These are phyloP conservation scores for Ictidomys tridecemlineatus DNA, from an alignment of 2,113 vertebrate genomes.

Conservation along the genomic window DNA sequence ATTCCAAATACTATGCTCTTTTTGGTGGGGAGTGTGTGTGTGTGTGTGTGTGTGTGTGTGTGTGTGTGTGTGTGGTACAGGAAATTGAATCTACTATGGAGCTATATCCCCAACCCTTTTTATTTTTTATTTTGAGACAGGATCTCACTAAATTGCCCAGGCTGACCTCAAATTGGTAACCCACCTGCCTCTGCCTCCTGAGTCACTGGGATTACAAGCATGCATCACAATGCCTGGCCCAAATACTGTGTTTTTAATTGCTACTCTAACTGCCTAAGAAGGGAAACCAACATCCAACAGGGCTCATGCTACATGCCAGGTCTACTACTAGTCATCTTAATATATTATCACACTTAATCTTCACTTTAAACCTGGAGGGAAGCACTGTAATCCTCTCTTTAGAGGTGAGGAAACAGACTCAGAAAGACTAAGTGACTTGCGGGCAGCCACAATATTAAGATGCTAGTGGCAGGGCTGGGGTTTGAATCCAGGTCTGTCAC, in stretches of 20 bases:
- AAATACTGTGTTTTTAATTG: neutral
- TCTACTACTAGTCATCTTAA: neutral
- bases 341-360: conserved; percentile 39
- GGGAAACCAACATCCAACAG: conserved; percentile 41
- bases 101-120: neutral
- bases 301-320: neutral
- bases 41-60: too few species aligned
- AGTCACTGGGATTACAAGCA: neutral
- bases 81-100: neutral
- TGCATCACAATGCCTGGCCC: neutral
- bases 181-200: neutral
- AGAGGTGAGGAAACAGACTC: conserved; percentile 20
- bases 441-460: conserved; percentile 46
- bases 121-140: neutral
- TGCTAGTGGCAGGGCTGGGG: neutral
- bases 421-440: conserved; percentile 55
- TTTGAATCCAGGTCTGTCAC: conserved; percentile 74
- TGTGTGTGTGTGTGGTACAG: neutral
- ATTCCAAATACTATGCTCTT: neutral
- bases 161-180: neutral
- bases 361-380: conserved; percentile 18
- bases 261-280: neutral
- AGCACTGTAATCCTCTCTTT: neutral
- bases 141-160: neutral
- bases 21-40: neutral